These are phyloP conservation scores for Marmota monax DNA, from an alignment of 2,113 vertebrate species.

Conservation along the genomic window DNA sequence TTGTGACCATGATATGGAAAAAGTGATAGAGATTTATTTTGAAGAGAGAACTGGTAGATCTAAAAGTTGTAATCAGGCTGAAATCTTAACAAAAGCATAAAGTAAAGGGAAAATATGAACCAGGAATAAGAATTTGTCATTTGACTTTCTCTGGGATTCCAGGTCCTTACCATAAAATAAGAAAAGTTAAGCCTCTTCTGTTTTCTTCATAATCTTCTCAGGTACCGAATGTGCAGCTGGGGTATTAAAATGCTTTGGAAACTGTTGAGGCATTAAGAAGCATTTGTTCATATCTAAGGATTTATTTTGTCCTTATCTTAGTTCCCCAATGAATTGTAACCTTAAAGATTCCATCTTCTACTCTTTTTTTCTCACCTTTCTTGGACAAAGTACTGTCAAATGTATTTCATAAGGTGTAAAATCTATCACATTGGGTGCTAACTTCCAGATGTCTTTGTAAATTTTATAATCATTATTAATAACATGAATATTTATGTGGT, in stretches of 20 bases:
- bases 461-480: background rate
- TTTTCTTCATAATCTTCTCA: background rate
- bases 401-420: background rate
- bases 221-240: background rate
- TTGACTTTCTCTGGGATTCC: background rate
- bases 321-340: background rate
- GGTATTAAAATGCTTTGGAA: background rate
- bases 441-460: background rate
- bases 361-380: background rate
- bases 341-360: background rate
- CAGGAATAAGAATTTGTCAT: background rate
- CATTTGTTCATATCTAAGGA: background rate
- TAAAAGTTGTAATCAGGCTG: background rate
- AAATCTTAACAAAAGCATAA: background rate
- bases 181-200: background rate
- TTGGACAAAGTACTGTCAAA: background rate
- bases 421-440: background rate
- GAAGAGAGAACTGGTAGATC: background rate
- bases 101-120: background rate
- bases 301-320: background rate
- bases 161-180: background rate
- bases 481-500: background rate
- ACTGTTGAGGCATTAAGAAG: background rate
- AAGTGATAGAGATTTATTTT: background rate
- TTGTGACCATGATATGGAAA: background rate